These are phyloP conservation scores for Crotalus horridus DNA, from an alignment of 2,113 vertebrate species.

Conservation along the genomic window DNA sequence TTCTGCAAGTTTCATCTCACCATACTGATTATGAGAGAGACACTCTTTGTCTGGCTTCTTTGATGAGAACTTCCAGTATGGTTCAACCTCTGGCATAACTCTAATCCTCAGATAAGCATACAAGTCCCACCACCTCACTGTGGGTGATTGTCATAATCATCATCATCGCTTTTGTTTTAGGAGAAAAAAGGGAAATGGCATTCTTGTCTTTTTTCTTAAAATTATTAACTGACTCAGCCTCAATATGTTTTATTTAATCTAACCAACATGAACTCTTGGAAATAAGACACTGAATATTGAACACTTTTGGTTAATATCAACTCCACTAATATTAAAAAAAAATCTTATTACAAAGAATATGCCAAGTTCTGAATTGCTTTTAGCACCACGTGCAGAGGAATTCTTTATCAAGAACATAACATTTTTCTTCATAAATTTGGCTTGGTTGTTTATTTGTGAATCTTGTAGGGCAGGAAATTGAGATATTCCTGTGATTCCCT, in stretches of 20 bases:
- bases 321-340: background rate
- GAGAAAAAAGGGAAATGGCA: background rate
- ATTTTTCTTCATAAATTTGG: constrained; percentile 31
- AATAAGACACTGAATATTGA: background rate
- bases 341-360: background rate
- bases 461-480: background rate
- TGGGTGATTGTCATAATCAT: background rate
- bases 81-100: background rate
- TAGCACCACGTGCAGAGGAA: background rate
- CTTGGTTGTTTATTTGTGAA: background rate
- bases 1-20: background rate
- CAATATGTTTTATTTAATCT: background rate
- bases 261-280: background rate
- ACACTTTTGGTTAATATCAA: background rate
- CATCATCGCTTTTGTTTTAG: background rate
- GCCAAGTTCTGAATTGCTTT: background rate
- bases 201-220: background rate
- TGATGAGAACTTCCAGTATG: background rate
- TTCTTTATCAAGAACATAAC: background rate
- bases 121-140: background rate
- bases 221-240: background rate
- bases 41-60: background rate
- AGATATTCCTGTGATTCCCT: background rate
- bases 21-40: background rate
- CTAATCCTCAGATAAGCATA: background rate